Evolutionary conservation across 92 coral and sea anemone species (phyloP), one percentile per base, ranked within the genome.

Genomic region (Paramuricea clavata): DNA sequence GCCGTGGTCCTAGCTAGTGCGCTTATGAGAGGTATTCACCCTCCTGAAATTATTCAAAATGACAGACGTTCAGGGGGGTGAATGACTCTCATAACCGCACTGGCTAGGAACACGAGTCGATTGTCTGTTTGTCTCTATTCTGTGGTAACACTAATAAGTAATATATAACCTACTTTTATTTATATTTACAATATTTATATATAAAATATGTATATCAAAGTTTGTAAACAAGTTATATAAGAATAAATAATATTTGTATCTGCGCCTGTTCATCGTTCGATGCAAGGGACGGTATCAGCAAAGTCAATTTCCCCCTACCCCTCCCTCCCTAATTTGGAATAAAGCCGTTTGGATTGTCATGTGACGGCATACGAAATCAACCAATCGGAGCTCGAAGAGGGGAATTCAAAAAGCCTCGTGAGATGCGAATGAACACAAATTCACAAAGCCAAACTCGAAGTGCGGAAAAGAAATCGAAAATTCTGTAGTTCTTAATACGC

Each of bases 351-450:
- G 26, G 13, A 6, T 35, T 39, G 57, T 44, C 78, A 72, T 15
- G 52, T 39, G 78, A 39, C 52, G 52, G 30, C 56, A 33, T 39
- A 39, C 57, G 30, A 68, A 26, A 81, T 68, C 36, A 78, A 42
- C 99, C 99, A 97, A 97, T 97, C 97, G 94, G 94, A 88, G 30
- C 16, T 34, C 79, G 89, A 92, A 30, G 99, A 70, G 98, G 93
- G 93, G 75, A 93, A 87, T 97, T 97, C 98, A 97, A 97, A 97
- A 83, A 85, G 86, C 41, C 94, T 59, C 54, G 71, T 72, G 87
- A 49, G 69, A 65, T 77, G 90, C 88, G 88, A 91, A 85, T 93
- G 94, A 91, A 92, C 86, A 82, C 71, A 59, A n/a, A 4, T 39
- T 39, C 44, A 39, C 44, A 39, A 39, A 61, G 79, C 56, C 81